Evolutionary conservation across 1,140 invertebrate species (phyloP).

Genomic region (Procambarus clarkii): DNA sequence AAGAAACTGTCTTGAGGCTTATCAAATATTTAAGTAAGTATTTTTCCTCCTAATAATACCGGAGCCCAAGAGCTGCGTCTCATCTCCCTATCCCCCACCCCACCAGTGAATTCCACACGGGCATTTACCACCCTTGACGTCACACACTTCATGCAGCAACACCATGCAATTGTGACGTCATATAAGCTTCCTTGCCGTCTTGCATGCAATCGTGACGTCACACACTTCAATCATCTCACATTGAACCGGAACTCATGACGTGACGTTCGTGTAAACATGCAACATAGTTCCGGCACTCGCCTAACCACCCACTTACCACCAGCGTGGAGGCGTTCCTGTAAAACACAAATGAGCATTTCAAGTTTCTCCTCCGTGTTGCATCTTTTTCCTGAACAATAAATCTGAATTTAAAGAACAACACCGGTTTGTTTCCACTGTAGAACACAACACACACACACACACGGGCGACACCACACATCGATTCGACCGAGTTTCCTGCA

Average conservation of each 20-base stretch:
- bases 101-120: not conserved
- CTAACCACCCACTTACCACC: not conserved
- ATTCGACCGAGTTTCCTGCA: not conserved
- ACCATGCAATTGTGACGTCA: not conserved
- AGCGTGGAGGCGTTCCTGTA: not conserved
- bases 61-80: too few species aligned
- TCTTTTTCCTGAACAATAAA: too few species aligned
- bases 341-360: too few species aligned
- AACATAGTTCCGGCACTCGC: not conserved
- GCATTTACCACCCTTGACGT: not conserved
- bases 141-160: not conserved
- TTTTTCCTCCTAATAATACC: too few species aligned
- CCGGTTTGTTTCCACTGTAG: too few species aligned
- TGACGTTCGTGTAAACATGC: not conserved
- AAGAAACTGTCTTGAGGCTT: too few species aligned
- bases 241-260: not conserved
- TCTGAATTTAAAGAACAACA: too few species aligned
- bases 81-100: too few species aligned
- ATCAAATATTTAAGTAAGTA: too few species aligned
- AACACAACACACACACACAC: not conserved
- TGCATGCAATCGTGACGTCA: slow-evolving; percentile 28
- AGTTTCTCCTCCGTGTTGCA: too few species aligned
- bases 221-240: not conserved
- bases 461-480: too few species aligned
- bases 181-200: not conserved